Percentiles rank a stretch among this genome's conserved stretches.
Conservation (phyloP, 2,113 vertebrate genomes). For the Spizaetus ornatus region DNA sequence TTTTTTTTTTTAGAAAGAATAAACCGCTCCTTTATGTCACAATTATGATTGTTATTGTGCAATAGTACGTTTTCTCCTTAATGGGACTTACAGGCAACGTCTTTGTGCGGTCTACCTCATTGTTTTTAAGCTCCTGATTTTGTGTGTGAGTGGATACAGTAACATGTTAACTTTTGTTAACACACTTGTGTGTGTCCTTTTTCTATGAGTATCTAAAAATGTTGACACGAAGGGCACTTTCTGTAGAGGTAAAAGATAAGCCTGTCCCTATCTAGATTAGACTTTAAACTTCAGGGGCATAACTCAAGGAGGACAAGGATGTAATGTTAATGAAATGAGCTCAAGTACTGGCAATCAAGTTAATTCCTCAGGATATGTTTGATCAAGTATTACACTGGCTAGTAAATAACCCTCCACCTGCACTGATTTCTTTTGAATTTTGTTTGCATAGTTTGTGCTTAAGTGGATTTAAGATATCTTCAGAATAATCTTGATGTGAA, state of each 20-base stretch:
- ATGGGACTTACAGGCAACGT: accelerated
- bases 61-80: background rate
- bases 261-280: background rate
- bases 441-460: conserved; percentile 43
- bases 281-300: background rate
- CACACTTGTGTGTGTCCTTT: background rate
- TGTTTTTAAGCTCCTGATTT: background rate
- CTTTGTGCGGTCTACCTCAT: background rate
- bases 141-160: background rate
- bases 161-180: background rate
- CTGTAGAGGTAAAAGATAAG: background rate
- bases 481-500: conserved; percentile 56
- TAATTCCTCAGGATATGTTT: conserved; percentile 30
- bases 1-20: background rate
- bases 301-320: background rate
- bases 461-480: conserved; percentile 62
- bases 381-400: background rate
- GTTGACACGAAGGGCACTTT: background rate
- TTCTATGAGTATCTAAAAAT: background rate
- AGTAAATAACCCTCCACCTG: conserved; percentile 54
- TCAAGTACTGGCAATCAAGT: conserved; percentile 4
- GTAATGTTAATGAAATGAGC: background rate
- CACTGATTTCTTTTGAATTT: conserved; percentile 12
- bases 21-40: background rate
- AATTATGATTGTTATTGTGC: background rate